Conservation (phyloP, 2,888 invertebrate species). For the Ligdia adustata region DNA sequence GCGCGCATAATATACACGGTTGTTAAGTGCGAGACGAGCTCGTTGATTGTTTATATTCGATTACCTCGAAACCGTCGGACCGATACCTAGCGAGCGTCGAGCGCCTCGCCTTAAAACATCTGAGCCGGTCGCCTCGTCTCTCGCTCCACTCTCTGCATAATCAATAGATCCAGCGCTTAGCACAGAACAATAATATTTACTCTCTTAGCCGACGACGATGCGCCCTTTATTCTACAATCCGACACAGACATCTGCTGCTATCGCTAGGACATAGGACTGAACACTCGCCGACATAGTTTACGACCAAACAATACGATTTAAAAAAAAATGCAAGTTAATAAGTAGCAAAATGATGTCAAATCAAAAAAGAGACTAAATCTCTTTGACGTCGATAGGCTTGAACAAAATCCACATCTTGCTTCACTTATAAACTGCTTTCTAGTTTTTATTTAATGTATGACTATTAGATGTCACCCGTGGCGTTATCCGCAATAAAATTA, state of each 20-base stretch:
- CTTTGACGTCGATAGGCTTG: too few relatives aligned
- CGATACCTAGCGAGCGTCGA: conserved; percentile 45
- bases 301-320: not conserved
- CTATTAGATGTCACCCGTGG: too few relatives aligned
- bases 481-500: too few relatives aligned
- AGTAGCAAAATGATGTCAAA: too few relatives aligned
- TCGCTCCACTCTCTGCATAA: conserved; percentile 49
- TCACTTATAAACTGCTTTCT: too few relatives aligned
- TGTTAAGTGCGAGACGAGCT: conserved; percentile 42
- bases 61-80: conserved; percentile 54
- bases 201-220: conserved; percentile 22
- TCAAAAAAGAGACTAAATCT: too few relatives aligned
- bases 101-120: conserved; percentile 48
- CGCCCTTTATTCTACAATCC: conserved; percentile 17
- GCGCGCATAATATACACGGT: conserved; percentile 39
- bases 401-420: too few relatives aligned
- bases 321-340: too few relatives aligned
- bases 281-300: conserved; percentile 20
- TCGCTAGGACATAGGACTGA: not conserved
- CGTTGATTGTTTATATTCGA: conserved; percentile 63
- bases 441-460: too few relatives aligned
- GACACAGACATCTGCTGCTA: conserved; percentile 7
- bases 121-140: conserved; percentile 43
- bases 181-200: conserved; percentile 40
- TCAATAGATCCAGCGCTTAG: conserved; percentile 43